Conservation (phyloP, 2,113 vertebrate genomes). For the Protobothrops flavoviridis region DNA sequence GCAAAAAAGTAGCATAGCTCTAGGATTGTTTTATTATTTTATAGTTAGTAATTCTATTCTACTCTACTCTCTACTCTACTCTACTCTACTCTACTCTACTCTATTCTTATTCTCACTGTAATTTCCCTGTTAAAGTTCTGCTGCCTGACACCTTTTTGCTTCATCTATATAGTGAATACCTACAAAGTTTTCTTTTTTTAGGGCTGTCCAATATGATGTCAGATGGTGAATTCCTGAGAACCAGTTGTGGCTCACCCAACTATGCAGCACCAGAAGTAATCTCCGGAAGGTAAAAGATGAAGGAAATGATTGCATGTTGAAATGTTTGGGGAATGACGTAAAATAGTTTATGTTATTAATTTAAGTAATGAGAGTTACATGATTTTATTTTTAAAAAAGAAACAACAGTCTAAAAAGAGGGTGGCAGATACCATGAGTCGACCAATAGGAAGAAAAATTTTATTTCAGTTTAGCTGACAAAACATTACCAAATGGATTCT, state of each 20-base stretch:
- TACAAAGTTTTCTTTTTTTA: slow-evolving; percentile 63
- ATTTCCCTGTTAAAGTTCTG: background rate
- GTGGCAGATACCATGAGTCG: background rate
- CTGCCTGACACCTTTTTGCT: background rate
- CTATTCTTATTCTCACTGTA: background rate
- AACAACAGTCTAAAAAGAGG: background rate
- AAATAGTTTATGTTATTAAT: background rate
- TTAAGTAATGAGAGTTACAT: background rate
- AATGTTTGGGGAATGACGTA: background rate
- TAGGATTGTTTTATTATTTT: background rate
- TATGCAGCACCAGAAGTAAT: slow-evolving; percentile 99
- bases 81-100: rapidly evolving
- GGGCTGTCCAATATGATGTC: slow-evolving; percentile 99
- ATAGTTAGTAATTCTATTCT: background rate
- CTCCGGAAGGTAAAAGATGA: slow-evolving; percentile 87
- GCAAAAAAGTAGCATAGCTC: background rate
- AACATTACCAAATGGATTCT: background rate
- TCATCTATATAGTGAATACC: background rate
- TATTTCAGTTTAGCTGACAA: background rate
- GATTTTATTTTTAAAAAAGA: background rate
- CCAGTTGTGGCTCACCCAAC: slow-evolving; percentile 97
- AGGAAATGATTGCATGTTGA: background rate
- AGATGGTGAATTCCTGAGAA: slow-evolving; percentile 95
- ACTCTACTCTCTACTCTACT: background rate
- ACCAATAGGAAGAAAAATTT: background rate